phyloP scores from a whole-genome alignment of 2,888 invertebrate species.

The Chirona hameri region DNA sequence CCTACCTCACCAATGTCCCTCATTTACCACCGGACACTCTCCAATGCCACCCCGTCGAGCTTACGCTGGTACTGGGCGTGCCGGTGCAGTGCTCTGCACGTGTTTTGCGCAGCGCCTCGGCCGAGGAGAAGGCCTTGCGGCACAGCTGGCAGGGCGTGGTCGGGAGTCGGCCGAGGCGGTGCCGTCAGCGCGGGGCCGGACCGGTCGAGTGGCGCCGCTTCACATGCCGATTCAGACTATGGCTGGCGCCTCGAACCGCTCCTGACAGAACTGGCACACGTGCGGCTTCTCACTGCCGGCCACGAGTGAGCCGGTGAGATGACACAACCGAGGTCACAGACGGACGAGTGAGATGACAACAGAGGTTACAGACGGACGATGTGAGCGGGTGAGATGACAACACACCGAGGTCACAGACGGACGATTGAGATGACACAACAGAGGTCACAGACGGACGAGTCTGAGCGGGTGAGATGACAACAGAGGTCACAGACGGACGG shows the following conservation, averaged over 20 bases:
- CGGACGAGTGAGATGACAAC: too few relatives aligned
- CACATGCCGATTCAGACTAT: conserved; percentile 26
- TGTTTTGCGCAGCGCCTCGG: conserved; percentile 26
- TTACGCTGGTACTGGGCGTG: conserved; percentile 27
- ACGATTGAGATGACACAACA: too few relatives aligned
- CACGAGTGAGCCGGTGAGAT: too few relatives aligned
- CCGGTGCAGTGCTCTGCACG: conserved; percentile 31
- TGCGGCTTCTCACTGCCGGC: conserved; percentile 13
- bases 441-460: too few relatives aligned
- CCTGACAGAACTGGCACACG: conserved; percentile 27
- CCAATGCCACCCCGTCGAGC: not conserved
- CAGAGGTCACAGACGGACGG: too few relatives aligned
- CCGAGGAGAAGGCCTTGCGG: conserved; percentile 11
- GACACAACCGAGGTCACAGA: too few relatives aligned
- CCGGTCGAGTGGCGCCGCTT: conserved; percentile 4
- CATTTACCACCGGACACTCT: too few relatives aligned
- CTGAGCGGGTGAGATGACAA: too few relatives aligned
- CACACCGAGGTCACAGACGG: too few relatives aligned
- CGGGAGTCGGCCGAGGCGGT: not conserved
- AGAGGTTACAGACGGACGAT: too few relatives aligned
- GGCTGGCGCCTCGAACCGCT: conserved; percentile 31
- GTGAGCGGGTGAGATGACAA: too few relatives aligned
- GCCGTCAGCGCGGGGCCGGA: not conserved
- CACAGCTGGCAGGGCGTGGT: conserved; percentile 13
- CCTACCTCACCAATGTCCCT: too few relatives aligned